A percentile compares a stretch with the other conserved stretches of the same genome.
Conservation (phyloP, 2,113 vertebrate species). For the Pygoscelis adeliae region DNA sequence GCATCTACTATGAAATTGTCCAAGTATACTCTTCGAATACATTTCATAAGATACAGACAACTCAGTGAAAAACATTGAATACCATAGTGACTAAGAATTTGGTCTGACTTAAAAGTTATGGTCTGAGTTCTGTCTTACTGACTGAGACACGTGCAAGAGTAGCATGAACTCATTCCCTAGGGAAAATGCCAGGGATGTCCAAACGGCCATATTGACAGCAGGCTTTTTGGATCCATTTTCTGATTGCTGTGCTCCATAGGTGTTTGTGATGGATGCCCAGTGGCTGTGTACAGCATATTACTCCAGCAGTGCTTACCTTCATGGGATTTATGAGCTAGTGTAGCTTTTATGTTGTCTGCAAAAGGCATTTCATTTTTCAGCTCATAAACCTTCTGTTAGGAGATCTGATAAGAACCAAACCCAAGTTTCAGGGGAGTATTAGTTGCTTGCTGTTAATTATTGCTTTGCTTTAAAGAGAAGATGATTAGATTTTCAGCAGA, state of each 20-base stretch:
- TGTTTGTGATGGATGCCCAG: not conserved
- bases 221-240: not conserved
- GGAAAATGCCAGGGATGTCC: not conserved
- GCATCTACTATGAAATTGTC: not conserved
- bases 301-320: not conserved
- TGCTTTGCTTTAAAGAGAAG: not conserved
- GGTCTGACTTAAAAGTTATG: not conserved
- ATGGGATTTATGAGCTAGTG: not conserved
- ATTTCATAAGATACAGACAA: not conserved
- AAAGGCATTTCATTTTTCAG: conserved; percentile 17
- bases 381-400: conserved; percentile 8
- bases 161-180: not conserved
- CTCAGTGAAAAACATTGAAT: not conserved
- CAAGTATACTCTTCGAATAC: not conserved
- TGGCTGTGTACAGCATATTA: not conserved
- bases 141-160: not conserved
- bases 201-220: not conserved
- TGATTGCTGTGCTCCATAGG: not conserved
- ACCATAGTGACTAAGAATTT: not conserved
- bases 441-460: not conserved
- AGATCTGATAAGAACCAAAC: not conserved
- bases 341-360: conserved; percentile 14
- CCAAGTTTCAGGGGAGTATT: not conserved
- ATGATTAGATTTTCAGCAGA: not conserved
- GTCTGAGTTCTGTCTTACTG: not conserved